These are phyloP conservation scores for Phyllotreta striolata DNA, from an alignment of 2,888 invertebrate species.

Conservation along the genomic window DNA sequence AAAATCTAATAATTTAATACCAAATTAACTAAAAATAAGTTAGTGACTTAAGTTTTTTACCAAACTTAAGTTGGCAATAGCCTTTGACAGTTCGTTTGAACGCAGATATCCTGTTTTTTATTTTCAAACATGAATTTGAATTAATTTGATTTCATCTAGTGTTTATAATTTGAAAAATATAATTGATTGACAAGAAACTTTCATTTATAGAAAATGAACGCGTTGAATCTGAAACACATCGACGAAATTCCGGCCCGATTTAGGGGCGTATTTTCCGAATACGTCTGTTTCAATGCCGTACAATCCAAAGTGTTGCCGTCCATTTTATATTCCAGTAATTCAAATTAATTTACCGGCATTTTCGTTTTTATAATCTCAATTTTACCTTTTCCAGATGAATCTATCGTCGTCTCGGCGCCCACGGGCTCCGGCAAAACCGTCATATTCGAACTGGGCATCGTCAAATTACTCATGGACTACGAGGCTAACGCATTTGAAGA, in stretches of 20 bases:
- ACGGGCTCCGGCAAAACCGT: slow-evolving; percentile 87
- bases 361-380: slow-evolving; percentile 33
- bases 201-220: slow-evolving; percentile 18
- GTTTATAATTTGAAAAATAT: slow-evolving; percentile 1
- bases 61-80: too few relatives aligned
- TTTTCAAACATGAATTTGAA: too few relatives aligned
- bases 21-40: too few relatives aligned
- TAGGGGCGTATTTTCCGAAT: slow-evolving; percentile 47
- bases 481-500: slow-evolving; percentile 57
- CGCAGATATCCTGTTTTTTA: too few relatives aligned
- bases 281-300: slow-evolving; percentile 70
- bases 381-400: slow-evolving; percentile 64
- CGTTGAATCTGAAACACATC: slow-evolving; percentile 26
- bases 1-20: too few relatives aligned
- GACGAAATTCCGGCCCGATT: slow-evolving; percentile 53
- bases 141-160: too few relatives aligned
- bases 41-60: too few relatives aligned
- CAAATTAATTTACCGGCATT: not conserved
- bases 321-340: slow-evolving; percentile 69
- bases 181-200: not conserved
- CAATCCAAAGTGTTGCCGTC: slow-evolving; percentile 77
- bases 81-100: too few relatives aligned
- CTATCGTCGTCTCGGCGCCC: slow-evolving; percentile 79
- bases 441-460: slow-evolving; percentile 82
- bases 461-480: slow-evolving; percentile 68